phyloP scores from a whole-genome alignment of 2,797 vertebrate genomes.

The Syndactyla subalaris region DNA sequence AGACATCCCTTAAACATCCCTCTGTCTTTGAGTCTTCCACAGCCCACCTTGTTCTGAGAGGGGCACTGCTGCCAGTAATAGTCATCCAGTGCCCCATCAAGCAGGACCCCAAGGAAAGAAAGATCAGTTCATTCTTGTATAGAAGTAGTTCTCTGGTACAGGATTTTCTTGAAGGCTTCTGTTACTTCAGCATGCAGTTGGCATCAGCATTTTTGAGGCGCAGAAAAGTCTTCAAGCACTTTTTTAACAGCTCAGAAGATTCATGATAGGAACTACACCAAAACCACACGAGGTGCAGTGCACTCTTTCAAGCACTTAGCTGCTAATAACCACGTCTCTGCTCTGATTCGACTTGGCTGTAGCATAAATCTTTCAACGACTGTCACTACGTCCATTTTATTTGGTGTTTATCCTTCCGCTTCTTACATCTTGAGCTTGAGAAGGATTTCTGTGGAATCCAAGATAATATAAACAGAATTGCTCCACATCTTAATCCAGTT shows the following conservation, averaged over 20 bases:
- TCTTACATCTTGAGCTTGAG: background rate
- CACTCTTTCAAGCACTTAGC: background rate
- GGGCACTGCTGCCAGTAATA: background rate
- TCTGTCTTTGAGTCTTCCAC: background rate
- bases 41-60: background rate
- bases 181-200: background rate
- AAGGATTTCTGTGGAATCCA: background rate
- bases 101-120: background rate
- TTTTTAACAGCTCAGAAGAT: background rate
- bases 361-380: background rate
- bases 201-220: background rate
- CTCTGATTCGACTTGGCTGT: background rate
- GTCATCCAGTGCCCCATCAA: background rate
- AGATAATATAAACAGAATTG: background rate
- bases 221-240: background rate
- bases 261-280: background rate
- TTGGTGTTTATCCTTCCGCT: background rate
- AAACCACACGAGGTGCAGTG: background rate
- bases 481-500: background rate
- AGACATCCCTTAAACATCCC: background rate
- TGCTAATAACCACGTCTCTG: background rate
- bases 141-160: background rate
- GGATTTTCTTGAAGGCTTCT: background rate
- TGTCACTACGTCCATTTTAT: background rate
- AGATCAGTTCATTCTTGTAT: background rate